A percentile compares a stretch with the other conserved stretches of the same genome.
Evolutionary conservation across 53 echinoderm and acorn worm species (phyloP).

Genomic region (Stichopus horrens): DNA sequence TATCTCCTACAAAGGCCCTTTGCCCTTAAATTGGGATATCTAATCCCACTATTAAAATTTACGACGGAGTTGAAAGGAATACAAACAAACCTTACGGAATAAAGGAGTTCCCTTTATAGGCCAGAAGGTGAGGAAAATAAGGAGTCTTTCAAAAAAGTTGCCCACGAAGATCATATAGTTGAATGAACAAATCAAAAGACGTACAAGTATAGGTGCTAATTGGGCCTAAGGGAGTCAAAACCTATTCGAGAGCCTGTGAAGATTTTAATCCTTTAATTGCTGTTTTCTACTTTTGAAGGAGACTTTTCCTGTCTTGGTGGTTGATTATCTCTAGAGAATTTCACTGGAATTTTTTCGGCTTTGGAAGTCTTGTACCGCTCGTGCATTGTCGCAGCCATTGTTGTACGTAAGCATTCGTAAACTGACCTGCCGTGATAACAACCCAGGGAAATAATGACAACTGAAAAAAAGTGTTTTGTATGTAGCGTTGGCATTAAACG

Average conservation of each 20-base stretch:
- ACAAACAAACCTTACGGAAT: neutral
- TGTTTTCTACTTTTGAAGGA: neutral
- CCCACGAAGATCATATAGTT: neutral
- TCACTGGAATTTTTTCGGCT: neutral
- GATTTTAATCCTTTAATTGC: neutral
- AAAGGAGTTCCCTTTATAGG: neutral
- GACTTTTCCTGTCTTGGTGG: neutral
- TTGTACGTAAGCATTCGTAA: neutral
- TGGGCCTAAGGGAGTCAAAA: conserved; percentile 9
- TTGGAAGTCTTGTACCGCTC: neutral
- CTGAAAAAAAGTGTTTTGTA: neutral
- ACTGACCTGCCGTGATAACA: neutral
- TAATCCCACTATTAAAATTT: neutral
- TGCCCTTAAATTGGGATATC: conserved; percentile 3
- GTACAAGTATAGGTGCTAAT: neutral
- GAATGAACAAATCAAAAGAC: neutral
- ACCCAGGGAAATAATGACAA: neutral
- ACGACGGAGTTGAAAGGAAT: neutral
- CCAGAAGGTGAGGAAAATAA: neutral
- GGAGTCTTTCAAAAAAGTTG: neutral
- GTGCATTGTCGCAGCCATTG: neutral
- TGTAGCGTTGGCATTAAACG: neutral
- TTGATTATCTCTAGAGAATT: neutral
- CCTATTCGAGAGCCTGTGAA: neutral
- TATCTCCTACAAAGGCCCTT: neutral